A percentile compares a stretch with the other conserved stretches of the same genome.
These are phyloP conservation scores for Amphipoea lucens DNA, from an alignment of 2,888 invertebrate species.

Conservation along the genomic window DNA sequence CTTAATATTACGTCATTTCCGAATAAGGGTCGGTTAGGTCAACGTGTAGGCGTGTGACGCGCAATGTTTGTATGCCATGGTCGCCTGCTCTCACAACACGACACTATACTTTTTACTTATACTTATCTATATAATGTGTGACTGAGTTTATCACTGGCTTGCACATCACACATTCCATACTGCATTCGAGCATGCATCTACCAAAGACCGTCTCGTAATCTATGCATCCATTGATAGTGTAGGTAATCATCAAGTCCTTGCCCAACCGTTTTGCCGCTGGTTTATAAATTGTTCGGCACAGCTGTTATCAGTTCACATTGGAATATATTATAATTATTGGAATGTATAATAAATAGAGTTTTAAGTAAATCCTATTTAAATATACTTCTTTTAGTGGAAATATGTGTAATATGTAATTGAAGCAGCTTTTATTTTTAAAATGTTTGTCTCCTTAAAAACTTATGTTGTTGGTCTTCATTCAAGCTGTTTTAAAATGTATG, in stretches of 20 bases:
- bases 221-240: constrained; percentile 20
- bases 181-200: not conserved
- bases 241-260: constrained; percentile 3
- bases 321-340: not conserved
- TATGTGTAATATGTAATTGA: not conserved
- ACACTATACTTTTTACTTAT: constrained; percentile 42
- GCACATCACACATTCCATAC: constrained; percentile 1
- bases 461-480: not conserved
- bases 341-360: not conserved
- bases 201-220: constrained; percentile 16
- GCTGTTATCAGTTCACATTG: constrained; percentile 30
- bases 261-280: not conserved
- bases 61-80: constrained; percentile 81
- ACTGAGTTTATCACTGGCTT: constrained; percentile 2
- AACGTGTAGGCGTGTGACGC: constrained; percentile 77
- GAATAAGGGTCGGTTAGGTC: constrained; percentile 79
- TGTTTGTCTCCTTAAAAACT: not conserved
- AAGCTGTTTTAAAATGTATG: not conserved
- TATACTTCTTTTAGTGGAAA: not conserved
- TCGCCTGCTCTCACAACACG: constrained; percentile 73
- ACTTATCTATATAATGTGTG: constrained; percentile 8
- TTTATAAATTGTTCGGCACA: constrained; percentile 3
- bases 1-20: constrained; percentile 69
- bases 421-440: not conserved
- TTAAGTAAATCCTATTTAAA: not conserved